Base-by-base conservation (phyloP, 1,140 invertebrate genomes). In the Mercenaria mercenaria region DNA sequence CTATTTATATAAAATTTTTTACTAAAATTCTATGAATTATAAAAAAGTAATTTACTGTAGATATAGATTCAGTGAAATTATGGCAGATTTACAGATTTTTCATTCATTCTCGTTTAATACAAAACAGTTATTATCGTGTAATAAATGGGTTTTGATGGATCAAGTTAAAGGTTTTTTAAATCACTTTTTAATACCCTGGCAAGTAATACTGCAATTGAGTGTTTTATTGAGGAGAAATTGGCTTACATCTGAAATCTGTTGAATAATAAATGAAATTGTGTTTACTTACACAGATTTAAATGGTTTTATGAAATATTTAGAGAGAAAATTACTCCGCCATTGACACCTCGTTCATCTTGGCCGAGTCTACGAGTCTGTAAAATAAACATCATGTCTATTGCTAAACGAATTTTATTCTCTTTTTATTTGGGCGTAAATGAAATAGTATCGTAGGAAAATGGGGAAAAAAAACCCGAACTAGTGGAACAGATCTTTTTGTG, bases 221-320 rank as follows among this genome's bases (percentile, higher is more conserved):
- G 74, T n/a, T 47, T 77, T 77, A 50, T 77, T 10, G 26, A 6
- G 26, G 32, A 72, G 67, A 47, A 77, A 77, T 52, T 34, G 43
- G 43, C 47, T 77, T 52, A 50, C 10, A 43, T 50, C 43, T 43
- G 74, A 52, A 10, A 50, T 26, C 74, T 29, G 74, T 52, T 52
- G 76, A 79, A 79, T 79, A 52, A 79, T 79, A 37, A 52, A 79
- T 79, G 76, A 34, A 34, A 56, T 59, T 52, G 47, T 79, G 47
- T 79, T 79, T 79, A 50, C 43, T 79, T 52, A 79, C 37, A 39
- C 69, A 32, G 50, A 52, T 79, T 79, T 79, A 52, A 52, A 79
- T 32, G 43, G 47, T 34, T 79, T 79, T 79, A 52, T 79, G 26
- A 56, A 79, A 79, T 79, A 52, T 37, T 34, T 37, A 34, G 47